Evolutionary conservation across 2,113 vertebrate species (phyloP).

Genomic region (Colossoma macropomum): DNA sequence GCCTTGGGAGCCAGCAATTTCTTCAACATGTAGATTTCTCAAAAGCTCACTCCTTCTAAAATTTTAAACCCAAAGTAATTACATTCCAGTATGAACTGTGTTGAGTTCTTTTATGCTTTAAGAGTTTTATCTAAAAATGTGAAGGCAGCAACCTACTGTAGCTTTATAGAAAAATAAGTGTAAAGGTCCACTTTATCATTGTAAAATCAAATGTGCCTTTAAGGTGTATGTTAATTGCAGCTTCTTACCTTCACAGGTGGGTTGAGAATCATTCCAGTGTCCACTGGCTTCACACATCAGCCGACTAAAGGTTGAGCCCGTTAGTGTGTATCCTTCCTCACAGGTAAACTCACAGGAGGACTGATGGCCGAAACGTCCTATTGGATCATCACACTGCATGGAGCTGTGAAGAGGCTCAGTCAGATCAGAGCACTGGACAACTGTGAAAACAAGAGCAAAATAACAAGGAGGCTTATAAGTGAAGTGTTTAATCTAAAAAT

Average conservation of each 20-base stretch:
- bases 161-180: background rate
- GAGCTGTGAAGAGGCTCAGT: conserved; percentile 40
- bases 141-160: background rate
- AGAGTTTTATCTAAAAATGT: no score
- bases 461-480: background rate
- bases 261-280: conserved; percentile 66
- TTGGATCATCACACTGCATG: conserved; percentile 59
- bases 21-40: no score
- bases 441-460: conserved; percentile 53
- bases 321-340: conserved; percentile 64
- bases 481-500: background rate
- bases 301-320: conserved; percentile 29
- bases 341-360: conserved; percentile 71
- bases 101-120: no score
- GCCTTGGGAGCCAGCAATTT: no score
- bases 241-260: conserved; percentile 65
- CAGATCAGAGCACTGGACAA: conserved; percentile 65
- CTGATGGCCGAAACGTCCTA: conserved; percentile 62
- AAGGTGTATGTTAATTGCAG: background rate
- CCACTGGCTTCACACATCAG: conserved; percentile 66
- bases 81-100: no score
- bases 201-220: conserved; percentile 41
- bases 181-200: conserved; percentile 53
- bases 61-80: no score
- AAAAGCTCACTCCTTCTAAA: no score